Evolutionary conservation across 2,797 vertebrate genomes (phyloP).

Genomic region (Lepus oiostolus): DNA sequence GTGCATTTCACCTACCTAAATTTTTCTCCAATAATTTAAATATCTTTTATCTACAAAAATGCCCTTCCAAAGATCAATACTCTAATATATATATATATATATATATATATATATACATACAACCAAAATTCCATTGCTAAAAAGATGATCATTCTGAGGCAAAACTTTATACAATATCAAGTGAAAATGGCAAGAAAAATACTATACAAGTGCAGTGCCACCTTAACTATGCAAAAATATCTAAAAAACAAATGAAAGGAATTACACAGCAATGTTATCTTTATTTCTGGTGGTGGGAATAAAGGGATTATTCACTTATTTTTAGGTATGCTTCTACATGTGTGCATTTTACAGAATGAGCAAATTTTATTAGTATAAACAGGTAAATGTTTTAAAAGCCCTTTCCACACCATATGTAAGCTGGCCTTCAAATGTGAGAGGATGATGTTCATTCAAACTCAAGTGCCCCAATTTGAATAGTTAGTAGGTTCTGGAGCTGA

Average conservation of each 20-base stretch:
- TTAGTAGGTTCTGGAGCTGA: neutral
- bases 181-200: neutral
- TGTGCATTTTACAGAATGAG: neutral
- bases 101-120: neutral
- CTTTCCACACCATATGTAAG: neutral
- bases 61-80: neutral
- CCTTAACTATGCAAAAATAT: neutral
- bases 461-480: neutral
- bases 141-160: neutral
- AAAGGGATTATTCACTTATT: slow-evolving; percentile 3
- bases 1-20: neutral
- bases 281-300: neutral
- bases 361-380: neutral
- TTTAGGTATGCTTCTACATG: neutral
- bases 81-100: neutral
- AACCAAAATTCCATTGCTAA: slow-evolving; percentile 5
- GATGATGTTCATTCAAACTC: neutral
- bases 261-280: neutral
- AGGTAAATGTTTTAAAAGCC: neutral
- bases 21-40: neutral
- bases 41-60: neutral
- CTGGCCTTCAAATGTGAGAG: neutral
- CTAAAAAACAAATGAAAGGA: slow-evolving; percentile 15
- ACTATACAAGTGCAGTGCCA: neutral
- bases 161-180: slow-evolving; percentile 38